Percentiles rank a stretch among this genome's conserved stretches.
Conservation (phyloP, 2,113 vertebrate species). For the Brachirus orientalis region DNA sequence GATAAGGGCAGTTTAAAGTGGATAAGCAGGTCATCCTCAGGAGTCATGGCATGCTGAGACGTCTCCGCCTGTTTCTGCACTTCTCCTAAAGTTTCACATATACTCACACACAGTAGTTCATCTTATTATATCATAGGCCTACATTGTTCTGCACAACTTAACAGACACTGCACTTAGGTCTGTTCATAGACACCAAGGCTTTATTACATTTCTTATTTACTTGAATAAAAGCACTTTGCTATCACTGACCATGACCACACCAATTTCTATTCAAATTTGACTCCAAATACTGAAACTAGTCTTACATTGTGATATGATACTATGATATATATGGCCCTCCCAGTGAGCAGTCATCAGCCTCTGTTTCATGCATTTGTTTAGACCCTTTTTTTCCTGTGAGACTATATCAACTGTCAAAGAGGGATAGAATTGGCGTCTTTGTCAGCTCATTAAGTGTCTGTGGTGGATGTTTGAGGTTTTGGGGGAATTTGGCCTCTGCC, state of each 20-base stretch:
- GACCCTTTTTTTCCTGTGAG: slow-evolving; percentile 1
- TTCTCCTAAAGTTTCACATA: neutral
- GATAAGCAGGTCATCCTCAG: slow-evolving; percentile 21
- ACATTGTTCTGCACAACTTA: no score
- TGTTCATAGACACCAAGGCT: no score
- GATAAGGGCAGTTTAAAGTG: slow-evolving; percentile 24
- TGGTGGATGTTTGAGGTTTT: slow-evolving; percentile 14
- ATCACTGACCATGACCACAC: no score
- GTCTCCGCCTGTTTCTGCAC: slow-evolving; percentile 25
- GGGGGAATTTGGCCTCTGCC: slow-evolving; percentile 22
- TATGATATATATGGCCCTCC: no score
- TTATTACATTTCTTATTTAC: no score
- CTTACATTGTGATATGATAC: no score
- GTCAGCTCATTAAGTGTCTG: slow-evolving; percentile 32
- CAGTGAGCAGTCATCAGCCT: neutral
- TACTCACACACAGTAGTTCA: no score
- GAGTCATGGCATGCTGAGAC: slow-evolving; percentile 1
- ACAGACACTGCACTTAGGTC: no score
- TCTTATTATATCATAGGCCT: no score
- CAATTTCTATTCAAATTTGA: no score
- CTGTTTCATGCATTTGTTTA: neutral
- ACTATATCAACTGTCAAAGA: neutral
- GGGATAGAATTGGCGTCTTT: neutral
- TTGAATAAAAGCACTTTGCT: no score
- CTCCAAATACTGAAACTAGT: no score